A percentile compares a stretch with the other conserved stretches of the same genome.
phyloP scores from a whole-genome alignment of 1,140 invertebrate species.

The Dendrolimus punctatus region DNA sequence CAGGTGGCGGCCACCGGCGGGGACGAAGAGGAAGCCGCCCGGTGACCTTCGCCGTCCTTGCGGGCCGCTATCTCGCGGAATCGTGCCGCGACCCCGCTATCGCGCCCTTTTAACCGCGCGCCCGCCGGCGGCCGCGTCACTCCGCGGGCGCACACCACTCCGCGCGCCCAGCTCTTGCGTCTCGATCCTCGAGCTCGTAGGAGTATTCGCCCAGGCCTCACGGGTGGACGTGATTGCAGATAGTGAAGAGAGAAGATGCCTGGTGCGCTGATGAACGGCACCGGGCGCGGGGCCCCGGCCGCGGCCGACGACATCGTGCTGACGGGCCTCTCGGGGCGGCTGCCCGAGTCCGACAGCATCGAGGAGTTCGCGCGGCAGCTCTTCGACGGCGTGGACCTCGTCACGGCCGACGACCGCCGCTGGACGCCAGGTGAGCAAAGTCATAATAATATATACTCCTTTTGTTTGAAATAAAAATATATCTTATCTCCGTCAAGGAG shows the following conservation, averaged over 20 bases:
- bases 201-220: too few species aligned
- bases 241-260: constrained; percentile 25
- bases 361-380: constrained; percentile 87
- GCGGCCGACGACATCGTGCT: constrained; percentile 86
- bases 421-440: constrained; percentile 63
- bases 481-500: too few species aligned
- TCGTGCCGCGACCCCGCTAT: constrained; percentile 55
- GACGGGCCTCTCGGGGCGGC: constrained; percentile 89
- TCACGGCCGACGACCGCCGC: constrained; percentile 88
- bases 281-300: constrained; percentile 6
- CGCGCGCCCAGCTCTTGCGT: constrained; percentile 13
- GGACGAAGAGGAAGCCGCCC: constrained; percentile 18
- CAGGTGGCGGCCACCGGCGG: neutral
- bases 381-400: constrained; percentile 88
- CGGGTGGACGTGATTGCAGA: neutral
- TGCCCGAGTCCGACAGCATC: constrained; percentile 90
- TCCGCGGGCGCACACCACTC: constrained; percentile 31
- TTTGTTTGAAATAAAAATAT: neutral
- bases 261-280: constrained; percentile 41
- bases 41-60: constrained; percentile 59
- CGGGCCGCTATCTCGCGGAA: constrained; percentile 31
- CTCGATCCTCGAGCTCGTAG: neutral
- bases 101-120: constrained; percentile 47
- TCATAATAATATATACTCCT: neutral
- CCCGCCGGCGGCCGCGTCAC: constrained; percentile 28